A percentile compares a stretch with the other conserved stretches of the same genome.
Conservation (phyloP, 2,888 invertebrate species). For the Mythimna impura region DNA sequence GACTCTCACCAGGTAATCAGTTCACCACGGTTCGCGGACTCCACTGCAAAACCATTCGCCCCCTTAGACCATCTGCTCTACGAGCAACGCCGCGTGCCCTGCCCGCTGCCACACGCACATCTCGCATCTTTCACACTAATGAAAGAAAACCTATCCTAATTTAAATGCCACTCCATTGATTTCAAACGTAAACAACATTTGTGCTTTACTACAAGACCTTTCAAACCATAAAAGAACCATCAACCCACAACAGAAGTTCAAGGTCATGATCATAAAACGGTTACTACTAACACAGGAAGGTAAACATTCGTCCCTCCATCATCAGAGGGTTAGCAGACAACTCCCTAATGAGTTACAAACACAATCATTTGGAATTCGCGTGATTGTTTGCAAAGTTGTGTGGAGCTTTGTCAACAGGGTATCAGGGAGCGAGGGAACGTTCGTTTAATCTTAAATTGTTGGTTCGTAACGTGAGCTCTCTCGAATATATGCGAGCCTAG, state of each 20-base stretch:
- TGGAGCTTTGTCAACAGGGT: conserved; percentile 57
- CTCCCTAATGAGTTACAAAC: conserved; percentile 73
- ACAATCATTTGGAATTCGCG: conserved; percentile 69
- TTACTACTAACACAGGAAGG: conserved; percentile 5
- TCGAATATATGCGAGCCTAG: neutral
- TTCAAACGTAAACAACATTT: neutral
- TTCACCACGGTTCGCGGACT: too few species aligned
- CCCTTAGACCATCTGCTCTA: too few species aligned
- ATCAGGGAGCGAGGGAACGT: neutral
- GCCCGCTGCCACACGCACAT: too few species aligned
- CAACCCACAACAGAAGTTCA: conserved; percentile 25
- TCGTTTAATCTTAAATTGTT: too few species aligned
- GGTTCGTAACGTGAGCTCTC: too few species aligned
- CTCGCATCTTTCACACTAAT: neutral
- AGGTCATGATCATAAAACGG: conserved; percentile 27
- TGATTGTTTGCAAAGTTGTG: conserved; percentile 66
- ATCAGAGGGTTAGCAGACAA: conserved; percentile 21
- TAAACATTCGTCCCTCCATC: conserved; percentile 37
- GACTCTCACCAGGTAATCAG: too few species aligned
- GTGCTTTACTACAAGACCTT: neutral
- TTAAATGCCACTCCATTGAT: neutral
- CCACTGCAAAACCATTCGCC: too few species aligned
- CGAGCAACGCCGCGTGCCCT: too few species aligned
- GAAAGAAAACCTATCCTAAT: neutral
- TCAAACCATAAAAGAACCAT: neutral